phyloP scores from a whole-genome alignment of 2,113 vertebrate genomes.

The Charina bottae region DNA sequence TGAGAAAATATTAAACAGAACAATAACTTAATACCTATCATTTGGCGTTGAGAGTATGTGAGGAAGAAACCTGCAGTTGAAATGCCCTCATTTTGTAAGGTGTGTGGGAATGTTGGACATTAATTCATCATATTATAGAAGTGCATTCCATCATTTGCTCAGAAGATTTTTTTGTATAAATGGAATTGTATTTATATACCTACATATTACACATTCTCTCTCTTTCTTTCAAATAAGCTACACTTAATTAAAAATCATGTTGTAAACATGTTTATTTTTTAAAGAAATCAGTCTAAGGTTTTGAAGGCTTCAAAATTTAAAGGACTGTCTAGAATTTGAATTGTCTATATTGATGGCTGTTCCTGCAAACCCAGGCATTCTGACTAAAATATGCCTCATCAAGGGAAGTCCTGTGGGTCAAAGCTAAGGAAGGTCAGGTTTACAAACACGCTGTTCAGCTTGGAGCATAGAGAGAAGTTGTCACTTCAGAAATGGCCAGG shows the following conservation, averaged over 20 bases:
- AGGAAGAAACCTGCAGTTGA: conserved; percentile 4
- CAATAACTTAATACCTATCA: conserved; percentile 9
- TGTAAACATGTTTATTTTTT: neutral
- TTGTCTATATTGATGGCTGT: neutral
- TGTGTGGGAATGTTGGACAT: neutral
- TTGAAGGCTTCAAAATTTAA: neutral
- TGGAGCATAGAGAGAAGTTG: neutral
- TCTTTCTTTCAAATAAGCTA: neutral
- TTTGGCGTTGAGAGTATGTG: conserved; percentile 5
- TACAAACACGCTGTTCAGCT: neutral
- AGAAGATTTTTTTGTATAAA: neutral
- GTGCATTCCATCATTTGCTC: neutral
- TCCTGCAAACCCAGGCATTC: neutral
- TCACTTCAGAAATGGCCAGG: neutral
- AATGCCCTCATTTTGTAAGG: neutral
- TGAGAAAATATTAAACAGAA: conserved; percentile 10
- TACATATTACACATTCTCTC: neutral
- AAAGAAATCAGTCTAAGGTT: neutral
- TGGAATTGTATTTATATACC: neutral
- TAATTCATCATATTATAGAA: neutral
- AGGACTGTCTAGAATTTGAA: neutral
- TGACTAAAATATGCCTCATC: neutral
- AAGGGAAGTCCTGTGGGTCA: neutral
- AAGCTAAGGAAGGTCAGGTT: neutral
- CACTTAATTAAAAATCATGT: neutral